Evolutionary conservation across 2,113 vertebrate species (phyloP).

Genomic region (Cynoglossus semilaevis): DNA sequence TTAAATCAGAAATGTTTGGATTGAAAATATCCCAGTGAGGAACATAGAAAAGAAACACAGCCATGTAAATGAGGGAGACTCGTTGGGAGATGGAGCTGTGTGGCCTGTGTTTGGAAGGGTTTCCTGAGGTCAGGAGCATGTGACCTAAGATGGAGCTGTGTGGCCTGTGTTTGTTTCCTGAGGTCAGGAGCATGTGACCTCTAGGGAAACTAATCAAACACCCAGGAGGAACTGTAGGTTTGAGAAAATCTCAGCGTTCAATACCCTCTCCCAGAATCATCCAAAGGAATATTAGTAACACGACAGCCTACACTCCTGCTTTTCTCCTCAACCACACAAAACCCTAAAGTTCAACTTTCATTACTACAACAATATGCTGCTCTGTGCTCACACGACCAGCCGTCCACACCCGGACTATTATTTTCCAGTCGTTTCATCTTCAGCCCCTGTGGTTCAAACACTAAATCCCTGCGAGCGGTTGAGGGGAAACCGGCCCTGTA

Average conservation of each 20-base stretch:
- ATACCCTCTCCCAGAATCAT: slow-evolving; percentile 9
- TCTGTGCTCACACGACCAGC: slow-evolving; percentile 28
- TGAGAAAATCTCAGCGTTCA: slow-evolving; percentile 3
- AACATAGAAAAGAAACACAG: neutral
- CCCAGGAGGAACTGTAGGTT: slow-evolving; percentile 25
- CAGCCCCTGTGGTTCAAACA: slow-evolving; percentile 43
- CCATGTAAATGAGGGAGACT: neutral
- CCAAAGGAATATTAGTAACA: neutral
- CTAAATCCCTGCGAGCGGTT: slow-evolving; percentile 55
- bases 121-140: slow-evolving; percentile 35
- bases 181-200: slow-evolving; percentile 35
- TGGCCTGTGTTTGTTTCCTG: slow-evolving; percentile 18
- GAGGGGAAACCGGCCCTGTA: slow-evolving; percentile 43
- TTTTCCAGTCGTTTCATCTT: slow-evolving; percentile 53
- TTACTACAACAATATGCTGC: slow-evolving; percentile 25
- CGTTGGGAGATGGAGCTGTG: slow-evolving; percentile 1
- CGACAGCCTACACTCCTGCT: slow-evolving; percentile 4
- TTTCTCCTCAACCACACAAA: slow-evolving; percentile 20
- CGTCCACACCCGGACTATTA: slow-evolving; percentile 29
- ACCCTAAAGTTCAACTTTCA: slow-evolving; percentile 33
- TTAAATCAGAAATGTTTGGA: neutral
- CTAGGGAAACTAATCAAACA: slow-evolving; percentile 18
- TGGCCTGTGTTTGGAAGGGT: slow-evolving; percentile 8
- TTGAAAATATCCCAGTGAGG: neutral
- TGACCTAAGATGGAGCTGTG: slow-evolving; percentile 18